Base-by-base conservation (phyloP, 2,797 vertebrate species). In the Lagocephalus sceleratus region DNA sequence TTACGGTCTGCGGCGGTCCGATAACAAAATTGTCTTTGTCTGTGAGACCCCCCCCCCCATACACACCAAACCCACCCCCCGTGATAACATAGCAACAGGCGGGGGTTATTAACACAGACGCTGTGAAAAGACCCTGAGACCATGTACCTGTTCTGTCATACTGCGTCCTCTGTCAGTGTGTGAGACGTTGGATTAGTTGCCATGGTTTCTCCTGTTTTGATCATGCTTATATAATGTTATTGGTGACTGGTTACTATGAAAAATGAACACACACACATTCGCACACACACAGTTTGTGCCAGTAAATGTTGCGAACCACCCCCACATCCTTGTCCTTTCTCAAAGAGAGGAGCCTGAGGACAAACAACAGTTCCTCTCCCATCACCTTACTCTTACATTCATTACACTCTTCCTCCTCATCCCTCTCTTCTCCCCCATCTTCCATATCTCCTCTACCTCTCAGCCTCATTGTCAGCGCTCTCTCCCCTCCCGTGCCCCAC, bases 141-240 rank as follows among this genome's bases (percentile, higher is more conserved):
- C 68, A 43, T 62, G 59, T 75, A 64, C 68, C 68, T 60, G 55
- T 19, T 15, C 49, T 54, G 64, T 75, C 70, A 73, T 70, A 73
- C 63, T 2, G 39, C n/a, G 10, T 70, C 76, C 64, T 62, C 52
- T 45, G 42, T 63, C 29, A 38, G 20, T 51, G 48, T 60, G 47
- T 59, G 47, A 51, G 46, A 54, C 73, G 53, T 73, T 76, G 65
- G 75, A 56, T 76, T 74, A 73, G 83, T 87, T 86, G 63, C 82
- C 80, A 87, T 84, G 84, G 84, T 87, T 85, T 81, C 82, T 73
- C 79, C 64, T 78, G 77, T 81, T 86, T 89, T 84, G 78, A 83
- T 84, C 71, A 52, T 61, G 71, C 78, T 89, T 88, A 86, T 84
- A 76, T 88, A 88, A 88, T 82, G 68, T 73, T 78, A 85, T 82